Evolutionary conservation across 2,888 invertebrate species (phyloP), one percentile per base, ranked within the genome.

Genomic region (Apodemia mormo): DNA sequence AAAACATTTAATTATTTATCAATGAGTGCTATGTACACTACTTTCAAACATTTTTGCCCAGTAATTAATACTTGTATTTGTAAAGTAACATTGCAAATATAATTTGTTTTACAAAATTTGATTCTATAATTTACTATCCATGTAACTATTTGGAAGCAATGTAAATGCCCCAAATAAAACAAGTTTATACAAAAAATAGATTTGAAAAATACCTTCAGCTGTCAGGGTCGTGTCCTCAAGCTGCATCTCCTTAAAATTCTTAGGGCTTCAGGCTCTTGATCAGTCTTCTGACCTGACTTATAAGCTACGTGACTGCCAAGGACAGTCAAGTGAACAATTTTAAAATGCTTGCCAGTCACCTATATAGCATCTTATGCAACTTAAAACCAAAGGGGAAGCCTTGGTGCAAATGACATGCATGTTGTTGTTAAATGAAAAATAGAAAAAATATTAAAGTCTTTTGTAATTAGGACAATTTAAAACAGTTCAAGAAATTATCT

Each of bases 21-120:
- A 61, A 14, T 61, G 29, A 61, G 61, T 61, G 30, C 5, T 30
- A 56, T 2, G 8, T 8, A 58, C 58, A 58, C 29, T 61, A 61
- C 58, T 61, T 61, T 61, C 29, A 61, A 58, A 61, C 12, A 30
- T 33, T 14, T 1, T 29, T 29, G 29, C 58, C 30, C 29, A 61
- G 10, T 9, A 61, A 33, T 61, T 29, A 99, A 97, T 95, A 95
- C 96, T 94, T 94, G 90, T 92, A 91, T 93, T 89, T 75, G 72
- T 81, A 76, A 90, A 89, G 83, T 90, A 49, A 49, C 14, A 14
- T 49, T 90, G 89, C 86, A 80, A 82, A 79, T 14, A 40, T 65
- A 22, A 49, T 14, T 22, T 52, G 29, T 29, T 8, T 40, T 37
- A 68, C 78, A 78, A 74, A 77, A 71, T 70, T 70, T 29, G 56